Evolutionary conservation across 1,140 invertebrate genomes (phyloP), one percentile per base, ranked within the genome.

Genomic region (Drosophila rhopaloa): DNA sequence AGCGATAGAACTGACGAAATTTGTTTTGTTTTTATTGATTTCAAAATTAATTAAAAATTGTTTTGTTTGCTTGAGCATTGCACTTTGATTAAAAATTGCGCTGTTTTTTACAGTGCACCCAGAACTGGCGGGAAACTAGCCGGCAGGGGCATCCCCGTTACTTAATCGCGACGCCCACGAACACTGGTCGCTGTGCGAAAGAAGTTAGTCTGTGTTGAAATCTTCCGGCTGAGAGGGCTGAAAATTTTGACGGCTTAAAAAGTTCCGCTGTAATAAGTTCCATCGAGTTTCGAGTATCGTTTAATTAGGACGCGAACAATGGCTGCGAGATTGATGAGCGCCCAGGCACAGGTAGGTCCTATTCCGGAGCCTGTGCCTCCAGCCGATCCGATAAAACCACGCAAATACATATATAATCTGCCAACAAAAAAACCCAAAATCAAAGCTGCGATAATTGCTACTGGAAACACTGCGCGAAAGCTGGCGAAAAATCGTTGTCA

Each of bases 151-250:
- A 53, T 13, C 51, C n/a, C 38, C 37, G 27, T 1, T 48, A 35
- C 14, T 5, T 5, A 27, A 14, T 19, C 24, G 38, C 32, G 35
- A 11, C 56, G 68, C 55, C 68, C 60, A 43, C 68, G 14, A 51
- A 41, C 62, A 67, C 41, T 70, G 40, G 40, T 16, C 40, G 19
- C 50, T 43, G 53, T 27, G 53, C 57, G 29, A 63, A 65, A 65
- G 50, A 47, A 62, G 47, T 85, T 63, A 89, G 84, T 88, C 80
- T 80, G 82, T 82, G 77, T 88, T 91, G 80, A 86, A 90, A 90
- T 90, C 83, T 90, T 90, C 88, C 86, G 89, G 86, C 86, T 90
- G 86, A 90, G 88, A 90, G 77, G 86, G 86, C 86, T 90, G 86
- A 90, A 90, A 90, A 90, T 90, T 90, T 91, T 82, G 58, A 71